phyloP scores from a whole-genome alignment of 2,113 vertebrate genomes.

The Anolis sagrei region DNA sequence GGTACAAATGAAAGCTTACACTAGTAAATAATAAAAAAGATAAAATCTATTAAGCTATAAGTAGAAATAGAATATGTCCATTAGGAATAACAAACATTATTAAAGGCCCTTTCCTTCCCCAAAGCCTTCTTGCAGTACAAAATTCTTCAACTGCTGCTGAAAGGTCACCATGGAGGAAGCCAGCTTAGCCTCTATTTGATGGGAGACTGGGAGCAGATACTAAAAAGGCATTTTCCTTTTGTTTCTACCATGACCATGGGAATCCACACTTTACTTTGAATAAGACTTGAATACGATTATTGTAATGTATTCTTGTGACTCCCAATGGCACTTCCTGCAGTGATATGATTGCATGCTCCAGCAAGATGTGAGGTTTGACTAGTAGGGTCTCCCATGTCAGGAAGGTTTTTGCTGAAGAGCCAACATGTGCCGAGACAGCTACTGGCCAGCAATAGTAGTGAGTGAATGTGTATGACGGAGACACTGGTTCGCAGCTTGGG shows the following conservation, averaged over 20 bases:
- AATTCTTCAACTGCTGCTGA: not conserved
- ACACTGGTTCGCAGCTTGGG: no score
- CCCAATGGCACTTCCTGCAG: no score
- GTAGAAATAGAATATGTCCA: no score
- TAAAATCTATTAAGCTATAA: no score
- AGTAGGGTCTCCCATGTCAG: no score
- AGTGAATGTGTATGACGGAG: no score
- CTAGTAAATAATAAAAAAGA: not conserved
- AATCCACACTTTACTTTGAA: not conserved
- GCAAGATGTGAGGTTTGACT: no score
- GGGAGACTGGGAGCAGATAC: not conserved
- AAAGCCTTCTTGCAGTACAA: not conserved
- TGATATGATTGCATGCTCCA: no score
- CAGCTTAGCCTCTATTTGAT: not conserved
- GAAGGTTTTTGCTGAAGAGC: no score
- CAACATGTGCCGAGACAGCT: no score
- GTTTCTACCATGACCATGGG: no score
- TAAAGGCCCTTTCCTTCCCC: not conserved
- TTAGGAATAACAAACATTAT: not conserved
- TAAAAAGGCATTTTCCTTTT: not conserved
- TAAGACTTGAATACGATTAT: not conserved
- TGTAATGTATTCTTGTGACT: not conserved
- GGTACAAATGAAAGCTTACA: not conserved
- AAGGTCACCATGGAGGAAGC: not conserved
- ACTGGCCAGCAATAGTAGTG: no score